Base-by-base conservation (phyloP, 2,888 invertebrate species). In the Brenthis daphne region DNA sequence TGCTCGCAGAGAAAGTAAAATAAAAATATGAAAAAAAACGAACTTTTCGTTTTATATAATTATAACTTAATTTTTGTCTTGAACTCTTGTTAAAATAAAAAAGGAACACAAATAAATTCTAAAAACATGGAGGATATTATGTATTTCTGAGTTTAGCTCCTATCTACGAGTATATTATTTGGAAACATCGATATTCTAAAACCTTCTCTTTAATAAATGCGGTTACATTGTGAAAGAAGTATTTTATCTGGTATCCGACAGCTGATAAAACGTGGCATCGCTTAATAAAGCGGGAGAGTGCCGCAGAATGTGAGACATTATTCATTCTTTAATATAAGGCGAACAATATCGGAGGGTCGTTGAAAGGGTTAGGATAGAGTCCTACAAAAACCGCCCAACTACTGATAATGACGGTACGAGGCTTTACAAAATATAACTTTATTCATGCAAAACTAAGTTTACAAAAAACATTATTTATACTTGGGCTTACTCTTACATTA, bases 271-370 rank as follows among this genome's bases (percentile, higher is more conserved):
- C 55, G 58, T 48, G 13, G 13, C 58, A 20, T 54, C 58, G 58
- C 55, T 66, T 55, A 66, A 66, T 66, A 66, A 66, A 66, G 55
- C 48, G 47, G n/a, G 48, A 6, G 60, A 50, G 60, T 16, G 56
- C 58, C 60, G 55, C 60, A 67, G 60, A 67, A 63, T 63, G 63
- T 56, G 61, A 24, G 51, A 43, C 67, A 57, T 67, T 63, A 63
- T 51, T 67, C 67, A 67, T 61, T 63, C 56, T 63, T 67, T 63
- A 63, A 63, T 67, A 67, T 50, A 37, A 61, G 54, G 56, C 55
- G 37, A 53, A 65, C 57, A 65, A 65, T 51, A 58, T 57, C 43
- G 57, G 8, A 65, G 47, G 51, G 61, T 48, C 29, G 55, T 48
- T 56, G 64, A 48, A 63, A 67, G 67, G 67, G 67, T 67, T 67